Evolutionary conservation across 2,113 vertebrate species (phyloP), one percentile per base, ranked within the genome.

Genomic region (Lophochroa leadbeateri): DNA sequence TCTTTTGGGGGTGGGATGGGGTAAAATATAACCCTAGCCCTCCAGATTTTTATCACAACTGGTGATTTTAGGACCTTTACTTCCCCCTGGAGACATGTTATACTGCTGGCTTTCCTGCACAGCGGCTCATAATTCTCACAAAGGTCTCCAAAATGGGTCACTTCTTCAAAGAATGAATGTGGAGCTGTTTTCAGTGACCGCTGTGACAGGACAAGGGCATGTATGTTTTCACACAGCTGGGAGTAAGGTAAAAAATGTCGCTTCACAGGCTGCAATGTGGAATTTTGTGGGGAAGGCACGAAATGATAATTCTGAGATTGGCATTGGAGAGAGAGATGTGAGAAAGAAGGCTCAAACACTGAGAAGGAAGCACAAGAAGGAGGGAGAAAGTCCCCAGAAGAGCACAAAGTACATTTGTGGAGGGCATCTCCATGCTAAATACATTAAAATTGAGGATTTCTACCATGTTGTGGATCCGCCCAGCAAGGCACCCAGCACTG

Each of bases 321-420:
- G n/a, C 61, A 27, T 0, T 57, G 53, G 50, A 63, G 58, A 60
- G 17, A 71, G 46, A n/a, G 8, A 18, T 11, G 27, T 33, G 50
- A 78, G 65, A 39, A 64, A 68, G 39, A 84, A 78, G 55, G 41
- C 21, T 35, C 0, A 1, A 13, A 35, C 0, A 0, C 5, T 0
- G 1, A 58, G 70, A 29, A 53, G 21, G 17, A 61, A 90, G 27
- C 31, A 25, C 24, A 43, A 43, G 17, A 69, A 11, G 15, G 3
- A 11, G 15, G 4, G 0, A 5, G 7, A 15, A 47, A 70, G 17
- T 29, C 47, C 58, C 23, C 81, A 58, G 35, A 53, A 81, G 10
- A 55, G 33, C 57, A 27, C 24, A 39, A 75, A 67, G 11, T 16
- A 17, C 13, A 17, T 70, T 74, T 75, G 43, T 44, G 50, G 65